Evolutionary conservation across 2,113 vertebrate genomes (phyloP).

Genomic region (Hyla sarda): DNA sequence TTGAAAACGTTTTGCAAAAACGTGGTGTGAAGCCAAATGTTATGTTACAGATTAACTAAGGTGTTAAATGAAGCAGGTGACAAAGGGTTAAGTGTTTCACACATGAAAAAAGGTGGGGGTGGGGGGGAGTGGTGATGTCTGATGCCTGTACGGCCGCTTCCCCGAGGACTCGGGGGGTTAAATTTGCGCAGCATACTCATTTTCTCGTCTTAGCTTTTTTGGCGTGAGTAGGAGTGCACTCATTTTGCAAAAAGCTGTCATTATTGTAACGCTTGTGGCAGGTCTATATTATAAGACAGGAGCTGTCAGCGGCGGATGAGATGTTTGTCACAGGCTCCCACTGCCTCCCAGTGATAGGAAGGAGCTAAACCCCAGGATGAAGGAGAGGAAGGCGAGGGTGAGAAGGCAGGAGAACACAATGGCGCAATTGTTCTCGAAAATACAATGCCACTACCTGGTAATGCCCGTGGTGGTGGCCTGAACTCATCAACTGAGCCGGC

Average conservation of each 20-base stretch:
- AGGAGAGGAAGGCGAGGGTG: neutral
- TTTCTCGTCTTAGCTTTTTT: conserved; percentile 9
- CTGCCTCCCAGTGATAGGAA: conserved; percentile 46
- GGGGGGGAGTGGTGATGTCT: neutral
- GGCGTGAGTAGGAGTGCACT: conserved; percentile 60
- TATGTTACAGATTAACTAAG: no score
- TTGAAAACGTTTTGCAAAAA: no score
- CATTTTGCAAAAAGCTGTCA: conserved; percentile 64
- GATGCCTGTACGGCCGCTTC: conserved; percentile 17
- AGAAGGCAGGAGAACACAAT: neutral
- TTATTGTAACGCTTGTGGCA: conserved; percentile 64
- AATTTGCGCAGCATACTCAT: conserved; percentile 43
- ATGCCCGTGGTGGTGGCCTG: neutral
- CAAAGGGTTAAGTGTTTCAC: conserved; percentile 1
- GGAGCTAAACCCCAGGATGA: conserved; percentile 54
- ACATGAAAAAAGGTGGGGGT: neutral
- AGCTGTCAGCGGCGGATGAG: conserved; percentile 65
- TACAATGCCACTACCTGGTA: neutral
- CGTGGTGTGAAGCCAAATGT: no score
- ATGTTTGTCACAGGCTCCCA: conserved; percentile 62
- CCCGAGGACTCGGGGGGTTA: conserved; percentile 41
- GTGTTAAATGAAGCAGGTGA: conserved; percentile 7
- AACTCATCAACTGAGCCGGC: neutral
- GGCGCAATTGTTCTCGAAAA: neutral
- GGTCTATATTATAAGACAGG: conserved; percentile 61